Conservation (phyloP, 2,888 invertebrate genomes). For the Eupeodes latifasciatus region DNA sequence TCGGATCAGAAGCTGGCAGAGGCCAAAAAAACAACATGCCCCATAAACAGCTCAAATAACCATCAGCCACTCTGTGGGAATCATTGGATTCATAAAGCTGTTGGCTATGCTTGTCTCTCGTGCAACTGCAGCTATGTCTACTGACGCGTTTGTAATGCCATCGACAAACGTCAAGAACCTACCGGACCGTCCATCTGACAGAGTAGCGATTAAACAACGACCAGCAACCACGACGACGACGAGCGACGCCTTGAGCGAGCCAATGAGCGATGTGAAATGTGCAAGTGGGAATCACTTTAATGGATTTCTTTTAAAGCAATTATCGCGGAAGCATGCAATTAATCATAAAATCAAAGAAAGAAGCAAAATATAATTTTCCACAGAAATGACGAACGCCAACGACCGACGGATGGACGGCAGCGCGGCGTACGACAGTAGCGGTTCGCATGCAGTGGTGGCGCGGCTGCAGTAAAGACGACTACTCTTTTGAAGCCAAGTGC, state of each 20-base stretch:
- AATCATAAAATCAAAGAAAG: constrained; percentile 72
- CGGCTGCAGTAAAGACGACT: not conserved
- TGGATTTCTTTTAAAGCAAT: constrained; percentile 75
- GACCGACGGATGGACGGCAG: not conserved
- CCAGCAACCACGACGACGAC: not conserved
- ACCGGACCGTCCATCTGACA: not conserved
- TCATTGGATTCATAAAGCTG: constrained; percentile 11
- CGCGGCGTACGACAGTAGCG: not conserved
- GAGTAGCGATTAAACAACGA: constrained; percentile 1
- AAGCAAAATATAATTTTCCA: constrained; percentile 31
- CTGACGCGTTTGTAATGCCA: constrained; percentile 17
- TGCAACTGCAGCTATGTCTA: not conserved
- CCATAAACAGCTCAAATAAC: constrained; percentile 22
- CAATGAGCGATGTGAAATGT: constrained; percentile 56
- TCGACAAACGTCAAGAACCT: not conserved
- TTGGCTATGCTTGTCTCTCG: constrained; percentile 5
- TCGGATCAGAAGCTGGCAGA: constrained; percentile 3
- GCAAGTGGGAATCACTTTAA: constrained; percentile 65
- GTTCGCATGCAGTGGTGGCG: not conserved
- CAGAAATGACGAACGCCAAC: constrained; percentile 20
- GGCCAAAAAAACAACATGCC: not conserved
- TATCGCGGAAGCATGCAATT: constrained; percentile 74
- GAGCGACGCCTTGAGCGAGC: constrained; percentile 43
- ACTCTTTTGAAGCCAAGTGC: constrained; percentile 7
- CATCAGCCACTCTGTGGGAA: constrained; percentile 29